These are phyloP conservation scores for Choloepus hoffmanni DNA, from an alignment of 2,113 vertebrate genomes.

Conservation along the genomic window DNA sequence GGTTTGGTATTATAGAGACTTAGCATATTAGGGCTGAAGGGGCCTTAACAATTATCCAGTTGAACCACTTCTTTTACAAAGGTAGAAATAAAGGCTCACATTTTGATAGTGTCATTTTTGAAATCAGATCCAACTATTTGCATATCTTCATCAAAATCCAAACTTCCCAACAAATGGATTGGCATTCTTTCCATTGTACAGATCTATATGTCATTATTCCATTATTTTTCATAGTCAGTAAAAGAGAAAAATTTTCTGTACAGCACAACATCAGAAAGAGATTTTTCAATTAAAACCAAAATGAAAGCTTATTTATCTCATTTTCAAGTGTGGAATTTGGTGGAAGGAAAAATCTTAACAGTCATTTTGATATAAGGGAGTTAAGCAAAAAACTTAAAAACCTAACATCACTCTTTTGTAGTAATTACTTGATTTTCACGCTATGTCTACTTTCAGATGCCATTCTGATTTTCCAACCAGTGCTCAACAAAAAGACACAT, in stretches of 20 bases:
- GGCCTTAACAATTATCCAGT: not conserved
- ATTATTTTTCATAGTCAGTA: not conserved
- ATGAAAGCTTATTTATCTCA: not conserved
- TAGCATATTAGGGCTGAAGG: not conserved
- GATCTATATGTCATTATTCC: not conserved
- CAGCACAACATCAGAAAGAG: not conserved
- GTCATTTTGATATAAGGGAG: not conserved
- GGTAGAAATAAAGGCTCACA: not conserved
- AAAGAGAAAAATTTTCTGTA: not conserved
- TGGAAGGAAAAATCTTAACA: not conserved
- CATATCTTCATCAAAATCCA: not conserved
- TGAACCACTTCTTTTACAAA: not conserved
- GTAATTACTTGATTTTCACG: not conserved
- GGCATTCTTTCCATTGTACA: not conserved
- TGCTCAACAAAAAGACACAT: not conserved
- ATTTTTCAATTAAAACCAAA: not conserved
- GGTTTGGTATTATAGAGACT: not conserved
- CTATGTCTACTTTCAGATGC: not conserved
- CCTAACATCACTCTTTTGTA: not conserved
- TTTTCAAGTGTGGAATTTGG: not conserved
- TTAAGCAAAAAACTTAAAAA: constrained; percentile 7
- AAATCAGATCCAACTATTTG: not conserved
- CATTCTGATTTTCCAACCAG: not conserved
- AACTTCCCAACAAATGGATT: not conserved
- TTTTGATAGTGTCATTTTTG: not conserved